These are phyloP conservation scores for Pelosia muscerda DNA, from an alignment of 2,888 invertebrate genomes.

Conservation along the genomic window DNA sequence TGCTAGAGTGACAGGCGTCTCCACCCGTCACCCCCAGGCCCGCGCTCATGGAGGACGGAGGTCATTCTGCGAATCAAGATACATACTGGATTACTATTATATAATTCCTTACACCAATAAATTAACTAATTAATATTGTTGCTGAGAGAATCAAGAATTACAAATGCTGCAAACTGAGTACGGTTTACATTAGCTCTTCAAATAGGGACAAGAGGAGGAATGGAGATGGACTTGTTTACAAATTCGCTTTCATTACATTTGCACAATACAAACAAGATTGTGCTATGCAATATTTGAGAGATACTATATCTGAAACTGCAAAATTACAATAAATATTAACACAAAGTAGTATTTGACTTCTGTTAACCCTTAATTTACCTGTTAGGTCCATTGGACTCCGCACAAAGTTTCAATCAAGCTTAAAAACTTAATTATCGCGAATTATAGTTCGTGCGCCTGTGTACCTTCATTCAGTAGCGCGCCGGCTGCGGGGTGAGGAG, in stretches of 20 bases:
- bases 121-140: background rate
- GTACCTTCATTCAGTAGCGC: no score
- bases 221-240: slow-evolving; percentile 38
- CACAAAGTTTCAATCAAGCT: no score
- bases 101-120: background rate
- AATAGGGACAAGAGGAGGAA: slow-evolving; percentile 33
- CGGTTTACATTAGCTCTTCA: slow-evolving; percentile 41
- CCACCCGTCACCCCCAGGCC: no score
- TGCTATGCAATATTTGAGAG: slow-evolving; percentile 7
- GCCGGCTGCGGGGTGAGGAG: no score
- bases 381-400: no score
- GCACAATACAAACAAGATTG: slow-evolving; percentile 35
- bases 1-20: no score
- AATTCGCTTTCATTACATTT: no score
- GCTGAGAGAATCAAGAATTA: slow-evolving; percentile 4
- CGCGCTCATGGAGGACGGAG: no score
- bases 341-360: background rate
- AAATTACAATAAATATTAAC: background rate
- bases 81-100: background rate
- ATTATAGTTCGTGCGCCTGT: no score
- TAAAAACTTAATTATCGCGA: no score
- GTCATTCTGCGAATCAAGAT: background rate
- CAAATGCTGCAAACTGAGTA: slow-evolving; percentile 26
- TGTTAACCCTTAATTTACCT: no score
- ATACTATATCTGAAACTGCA: slow-evolving; percentile 8